Conservation (phyloP, 2,113 vertebrate species). For the Paramisgurnus dabryanus region DNA sequence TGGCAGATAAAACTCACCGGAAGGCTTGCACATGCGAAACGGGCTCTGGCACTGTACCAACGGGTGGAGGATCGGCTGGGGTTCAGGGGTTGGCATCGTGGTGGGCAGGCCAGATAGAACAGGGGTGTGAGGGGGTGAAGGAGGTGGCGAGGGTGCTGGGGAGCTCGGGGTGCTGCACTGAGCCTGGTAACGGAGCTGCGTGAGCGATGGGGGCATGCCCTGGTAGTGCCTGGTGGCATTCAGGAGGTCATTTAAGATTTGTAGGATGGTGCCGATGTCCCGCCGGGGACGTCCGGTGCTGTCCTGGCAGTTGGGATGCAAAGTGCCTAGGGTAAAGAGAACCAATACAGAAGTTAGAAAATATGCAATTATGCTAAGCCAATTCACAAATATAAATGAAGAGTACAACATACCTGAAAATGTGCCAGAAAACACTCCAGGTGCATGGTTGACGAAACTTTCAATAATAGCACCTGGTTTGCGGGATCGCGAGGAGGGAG, state of each 20-base stretch:
- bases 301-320: constrained; percentile 98
- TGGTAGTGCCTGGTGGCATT: constrained; percentile 98
- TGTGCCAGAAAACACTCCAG: constrained; percentile 60
- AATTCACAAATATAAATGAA: not conserved
- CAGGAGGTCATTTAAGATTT: constrained; percentile 97
- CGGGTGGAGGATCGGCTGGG: constrained; percentile 74
- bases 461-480: constrained; percentile 86
- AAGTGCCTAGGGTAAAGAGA: constrained; percentile 81
- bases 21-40: constrained; percentile 90
- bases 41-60: constrained; percentile 90
- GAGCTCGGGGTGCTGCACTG: constrained; percentile 82
- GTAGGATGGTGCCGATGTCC: constrained; percentile 96
- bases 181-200: constrained; percentile 94
- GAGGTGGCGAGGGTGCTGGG: constrained; percentile 75
- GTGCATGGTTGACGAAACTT: constrained; percentile 88
- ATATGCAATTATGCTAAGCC: not conserved
- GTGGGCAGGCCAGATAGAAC: constrained; percentile 76
- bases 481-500: constrained; percentile 68
- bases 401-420: constrained; percentile 48
- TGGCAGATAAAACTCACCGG: constrained; percentile 75
- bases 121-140: constrained; percentile 68
- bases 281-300: constrained; percentile 91
- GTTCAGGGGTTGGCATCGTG: constrained; percentile 75
- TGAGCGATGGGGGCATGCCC: constrained; percentile 94
- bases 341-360: not conserved